Conservation (phyloP, 1,140 invertebrate species). For the Atta cephalotes region DNA sequence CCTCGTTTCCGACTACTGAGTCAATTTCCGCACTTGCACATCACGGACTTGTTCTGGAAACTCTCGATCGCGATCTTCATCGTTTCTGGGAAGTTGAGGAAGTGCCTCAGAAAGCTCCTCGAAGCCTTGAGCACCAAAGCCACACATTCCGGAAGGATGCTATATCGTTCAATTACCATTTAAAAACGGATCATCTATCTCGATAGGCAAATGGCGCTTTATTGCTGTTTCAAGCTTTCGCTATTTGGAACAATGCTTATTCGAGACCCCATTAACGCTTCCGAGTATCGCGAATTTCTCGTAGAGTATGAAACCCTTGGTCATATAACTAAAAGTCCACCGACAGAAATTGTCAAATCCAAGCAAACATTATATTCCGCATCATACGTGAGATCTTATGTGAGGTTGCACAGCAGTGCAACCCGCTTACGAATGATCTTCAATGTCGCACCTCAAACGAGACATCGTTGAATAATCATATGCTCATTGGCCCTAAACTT, state of each 20-base stretch:
- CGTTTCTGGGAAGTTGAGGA: not conserved
- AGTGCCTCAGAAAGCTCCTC: not conserved
- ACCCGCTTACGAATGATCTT: not conserved
- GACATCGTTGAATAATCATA: not conserved
- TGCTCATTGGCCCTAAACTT: not conserved
- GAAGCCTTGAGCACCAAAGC: too few species aligned
- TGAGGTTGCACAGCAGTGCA: not conserved
- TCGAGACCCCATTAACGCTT: rapidly evolving
- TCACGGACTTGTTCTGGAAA: not conserved
- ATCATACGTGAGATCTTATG: not conserved
- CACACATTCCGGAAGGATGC: not conserved
- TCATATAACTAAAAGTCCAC: not conserved
- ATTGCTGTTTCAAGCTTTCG: too few species aligned
- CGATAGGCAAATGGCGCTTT: not conserved
- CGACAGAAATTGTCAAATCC: too few species aligned
- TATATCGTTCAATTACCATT: not conserved
- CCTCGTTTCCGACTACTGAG: too few species aligned
- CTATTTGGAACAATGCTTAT: not conserved
- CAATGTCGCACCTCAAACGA: not conserved
- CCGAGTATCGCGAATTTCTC: not conserved
- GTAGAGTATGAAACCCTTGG: too few species aligned
- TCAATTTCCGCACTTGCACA: not conserved
- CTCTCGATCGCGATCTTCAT: not conserved
- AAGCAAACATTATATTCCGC: not conserved
- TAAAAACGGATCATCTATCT: not conserved